A percentile compares a stretch with the other conserved stretches of the same genome.
These are phyloP conservation scores for Odobenus rosmarus DNA, from an alignment of 2,113 vertebrate genomes.

Conservation along the genomic window DNA sequence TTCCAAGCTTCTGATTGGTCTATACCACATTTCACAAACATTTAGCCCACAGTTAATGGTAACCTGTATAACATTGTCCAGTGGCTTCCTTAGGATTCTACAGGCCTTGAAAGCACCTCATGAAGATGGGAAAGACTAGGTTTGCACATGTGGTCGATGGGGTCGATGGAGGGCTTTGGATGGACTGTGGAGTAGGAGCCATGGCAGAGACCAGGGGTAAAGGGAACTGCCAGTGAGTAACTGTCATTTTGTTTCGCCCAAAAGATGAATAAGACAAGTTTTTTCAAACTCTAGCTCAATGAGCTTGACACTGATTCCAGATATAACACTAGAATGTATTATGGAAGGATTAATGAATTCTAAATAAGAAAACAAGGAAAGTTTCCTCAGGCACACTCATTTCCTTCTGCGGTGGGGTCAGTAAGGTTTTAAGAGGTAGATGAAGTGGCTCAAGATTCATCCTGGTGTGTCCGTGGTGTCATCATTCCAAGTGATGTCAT, in stretches of 20 bases:
- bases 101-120: background rate
- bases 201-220: background rate
- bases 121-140: background rate
- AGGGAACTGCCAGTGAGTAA: background rate
- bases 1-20: background rate
- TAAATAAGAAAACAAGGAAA: background rate
- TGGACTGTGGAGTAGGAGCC: fast-evolving
- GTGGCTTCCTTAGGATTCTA: background rate
- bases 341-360: background rate
- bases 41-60: background rate
- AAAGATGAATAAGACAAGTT: background rate
- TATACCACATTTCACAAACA: fast-evolving
- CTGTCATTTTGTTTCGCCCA: background rate
- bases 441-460: fast-evolving
- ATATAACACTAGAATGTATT: background rate
- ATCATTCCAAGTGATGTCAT: fast-evolving
- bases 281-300: background rate
- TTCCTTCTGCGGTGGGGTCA: background rate
- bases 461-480: fast-evolving
- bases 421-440: background rate
- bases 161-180: fast-evolving
- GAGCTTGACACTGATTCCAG: background rate
- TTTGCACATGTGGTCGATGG: fast-evolving
- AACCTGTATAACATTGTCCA: background rate
- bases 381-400: fast-evolving